Evolutionary conservation across 2,888 invertebrate genomes (phyloP).

Genomic region (Tanypteryx hageni): DNA sequence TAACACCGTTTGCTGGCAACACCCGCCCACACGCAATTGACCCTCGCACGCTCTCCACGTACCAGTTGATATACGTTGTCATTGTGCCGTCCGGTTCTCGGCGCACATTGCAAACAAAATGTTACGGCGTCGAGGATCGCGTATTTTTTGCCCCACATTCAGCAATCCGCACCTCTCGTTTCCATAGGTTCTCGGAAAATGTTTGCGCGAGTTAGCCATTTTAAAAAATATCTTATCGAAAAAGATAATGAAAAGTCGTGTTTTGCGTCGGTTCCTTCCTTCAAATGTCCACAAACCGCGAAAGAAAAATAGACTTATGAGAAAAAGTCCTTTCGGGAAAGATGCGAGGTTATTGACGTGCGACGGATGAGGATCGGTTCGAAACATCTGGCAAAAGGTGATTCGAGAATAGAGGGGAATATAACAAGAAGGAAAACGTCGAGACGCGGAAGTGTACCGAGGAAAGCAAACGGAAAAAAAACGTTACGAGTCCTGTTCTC

Average conservation of each 20-base stretch:
- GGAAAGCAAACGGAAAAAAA: neutral
- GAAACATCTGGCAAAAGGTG: too few species aligned
- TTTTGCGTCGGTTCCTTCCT: neutral
- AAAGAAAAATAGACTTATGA: too few species aligned
- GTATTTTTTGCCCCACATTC: neutral
- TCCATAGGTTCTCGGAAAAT: neutral
- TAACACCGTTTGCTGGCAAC: too few species aligned
- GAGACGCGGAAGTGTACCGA: neutral
- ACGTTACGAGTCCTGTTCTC: neutral
- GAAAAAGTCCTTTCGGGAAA: too few species aligned
- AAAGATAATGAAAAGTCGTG: neutral
- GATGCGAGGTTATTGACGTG: too few species aligned
- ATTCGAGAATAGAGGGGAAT: neutral
- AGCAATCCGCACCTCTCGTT: neutral
- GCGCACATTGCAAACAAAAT: too few species aligned
- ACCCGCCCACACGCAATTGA: too few species aligned
- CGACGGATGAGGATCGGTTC: too few species aligned
- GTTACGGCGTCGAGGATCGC: too few species aligned
- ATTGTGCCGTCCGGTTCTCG: neutral
- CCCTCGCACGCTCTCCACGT: neutral
- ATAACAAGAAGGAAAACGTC: neutral
- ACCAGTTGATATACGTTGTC: neutral
- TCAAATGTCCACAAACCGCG: neutral
- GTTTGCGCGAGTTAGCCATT: conserved; percentile 16
- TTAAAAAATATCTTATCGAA: neutral